Base-by-base conservation (phyloP, 2,797 vertebrate species). In the Typhlichthys eigenmanni region DNA sequence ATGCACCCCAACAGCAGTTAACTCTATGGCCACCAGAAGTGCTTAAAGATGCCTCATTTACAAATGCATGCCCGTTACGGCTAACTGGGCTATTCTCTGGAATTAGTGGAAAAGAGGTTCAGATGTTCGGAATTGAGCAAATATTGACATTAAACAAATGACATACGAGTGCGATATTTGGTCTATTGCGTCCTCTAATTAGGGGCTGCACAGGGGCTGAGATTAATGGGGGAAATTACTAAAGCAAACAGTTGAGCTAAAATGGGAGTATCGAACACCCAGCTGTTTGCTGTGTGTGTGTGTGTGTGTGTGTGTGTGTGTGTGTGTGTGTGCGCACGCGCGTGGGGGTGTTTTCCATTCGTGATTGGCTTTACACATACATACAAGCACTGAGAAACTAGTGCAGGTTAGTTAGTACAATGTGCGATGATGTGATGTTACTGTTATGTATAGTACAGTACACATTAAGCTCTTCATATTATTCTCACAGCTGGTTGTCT, bases 401-500 rank as follows among this genome's bases (percentile, higher is more conserved):
- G 24, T 29, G 3, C 24, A 29, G 24, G 4, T 29, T 29, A 29
- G 24, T 29, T 3, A 29, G 24, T 29, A 29, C 24, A 29, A 29
- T 29, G 24, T 29, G 24, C 24, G 24, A 29, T 29, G 24, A 29
- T 29, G 24, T 29, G 24, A 29, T 29, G 24, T 29, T 29, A 29
- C 24, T 29, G 24, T 4, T 29, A 29, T 29, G 24, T 29, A 29
- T 29, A 29, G 24, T 29, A 29, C 24, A 29, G 24, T 29, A 29
- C 4, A 29, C 24, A 29, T 29, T 29, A 4, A 29, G 24, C 24
- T 29, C 4, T 29, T 29, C 24, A 29, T 29, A 29, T 3, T 29
- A 29, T 80, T 82, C 77, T 66, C 83, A 80, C 80, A 74, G 24
- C 24, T 29, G 85, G 78, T 60, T 58, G 68, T 77, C 71, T 82